Conservation (phyloP, 1,140 invertebrate genomes). For the Sesamia nonagrioides region DNA sequence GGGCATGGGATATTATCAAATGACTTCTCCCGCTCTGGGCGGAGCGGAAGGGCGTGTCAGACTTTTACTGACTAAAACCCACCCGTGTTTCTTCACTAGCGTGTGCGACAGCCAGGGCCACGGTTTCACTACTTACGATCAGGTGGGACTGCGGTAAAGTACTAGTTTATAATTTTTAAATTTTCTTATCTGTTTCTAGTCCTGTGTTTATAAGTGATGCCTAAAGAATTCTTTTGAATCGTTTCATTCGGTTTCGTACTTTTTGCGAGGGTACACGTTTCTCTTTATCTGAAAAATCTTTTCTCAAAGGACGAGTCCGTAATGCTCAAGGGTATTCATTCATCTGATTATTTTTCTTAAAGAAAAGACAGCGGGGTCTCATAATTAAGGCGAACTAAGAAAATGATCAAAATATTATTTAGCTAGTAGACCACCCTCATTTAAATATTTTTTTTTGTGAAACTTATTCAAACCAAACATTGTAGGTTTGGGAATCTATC, state of each 20-base stretch:
- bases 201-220: constrained; percentile 54
- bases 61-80: no score
- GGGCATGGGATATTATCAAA: no score
- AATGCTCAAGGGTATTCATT: constrained; percentile 80
- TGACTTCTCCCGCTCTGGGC: no score
- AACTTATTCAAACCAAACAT: constrained; percentile 11
- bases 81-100: no score
- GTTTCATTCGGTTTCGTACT: constrained; percentile 70
- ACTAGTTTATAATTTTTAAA: no score
- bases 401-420: constrained; percentile 48
- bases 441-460: constrained; percentile 16
- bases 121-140: no score
- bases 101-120: no score
- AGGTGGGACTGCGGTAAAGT: no score
- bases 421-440: constrained; percentile 4
- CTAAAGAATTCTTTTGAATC: constrained; percentile 70
- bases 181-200: constrained; percentile 22
- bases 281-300: constrained; percentile 79
- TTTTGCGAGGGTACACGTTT: constrained; percentile 71
- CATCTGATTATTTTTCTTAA: constrained; percentile 79
- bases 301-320: constrained; percentile 75
- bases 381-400: constrained; percentile 60
- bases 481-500: constrained; percentile 4
- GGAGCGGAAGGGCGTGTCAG: no score
- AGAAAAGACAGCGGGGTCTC: constrained; percentile 71